Conservation (phyloP, 2,797 vertebrate species). For the Microcaecilia unicolor region DNA sequence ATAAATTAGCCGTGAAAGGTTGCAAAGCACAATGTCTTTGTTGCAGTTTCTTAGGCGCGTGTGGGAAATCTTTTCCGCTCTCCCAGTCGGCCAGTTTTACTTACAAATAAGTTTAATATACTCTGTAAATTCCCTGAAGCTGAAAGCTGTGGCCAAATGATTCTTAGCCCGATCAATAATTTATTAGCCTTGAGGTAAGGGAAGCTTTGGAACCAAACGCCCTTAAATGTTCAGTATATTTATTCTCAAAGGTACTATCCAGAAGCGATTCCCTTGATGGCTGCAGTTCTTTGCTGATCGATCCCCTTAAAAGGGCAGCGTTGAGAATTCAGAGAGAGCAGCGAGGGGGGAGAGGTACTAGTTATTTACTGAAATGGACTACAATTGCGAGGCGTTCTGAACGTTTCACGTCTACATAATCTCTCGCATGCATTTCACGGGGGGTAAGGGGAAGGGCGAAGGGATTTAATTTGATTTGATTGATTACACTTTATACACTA, state of each 20-base stretch:
- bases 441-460: too few species aligned
- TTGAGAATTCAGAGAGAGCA: conserved; percentile 26
- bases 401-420: too few species aligned
- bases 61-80: conserved; percentile 12
- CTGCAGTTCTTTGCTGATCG: conserved; percentile 19
- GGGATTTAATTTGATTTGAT: too few species aligned
- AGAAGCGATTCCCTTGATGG: conserved; percentile 33
- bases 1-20: neutral
- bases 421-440: too few species aligned
- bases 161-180: conserved; percentile 15
- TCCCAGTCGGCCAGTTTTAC: conserved; percentile 19
- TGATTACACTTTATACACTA: too few species aligned
- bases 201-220: conserved; percentile 9
- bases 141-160: conserved; percentile 5
- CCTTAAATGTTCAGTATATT: conserved; percentile 27
- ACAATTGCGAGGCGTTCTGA: too few species aligned
- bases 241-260: conserved; percentile 18
- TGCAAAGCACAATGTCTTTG: neutral
- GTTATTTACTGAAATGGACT: conserved; percentile 18
- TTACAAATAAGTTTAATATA: conserved; percentile 24
- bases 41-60: neutral
- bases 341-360: conserved; percentile 19
- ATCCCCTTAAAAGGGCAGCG: conserved; percentile 28
- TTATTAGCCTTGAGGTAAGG: conserved; percentile 13
- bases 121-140: conserved; percentile 9